phyloP scores from a whole-genome alignment of 2,888 invertebrate species.

The Lochmaea crataegi region DNA sequence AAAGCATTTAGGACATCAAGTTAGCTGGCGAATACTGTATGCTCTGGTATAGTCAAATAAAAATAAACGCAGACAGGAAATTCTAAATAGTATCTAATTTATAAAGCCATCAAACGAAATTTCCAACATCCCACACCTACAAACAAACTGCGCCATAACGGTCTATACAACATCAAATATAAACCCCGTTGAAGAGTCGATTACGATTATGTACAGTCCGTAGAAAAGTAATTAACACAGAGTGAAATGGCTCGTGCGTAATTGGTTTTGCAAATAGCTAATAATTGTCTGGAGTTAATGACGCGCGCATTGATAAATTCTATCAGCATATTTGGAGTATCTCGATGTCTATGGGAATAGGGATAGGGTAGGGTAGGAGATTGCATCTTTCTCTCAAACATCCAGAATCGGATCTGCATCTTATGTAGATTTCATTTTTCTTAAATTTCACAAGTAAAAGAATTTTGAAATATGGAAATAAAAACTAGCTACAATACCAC shows the following conservation, averaged over 20 bases:
- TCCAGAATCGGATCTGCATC: background rate
- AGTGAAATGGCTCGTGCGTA: constrained; percentile 50
- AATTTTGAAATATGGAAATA: background rate
- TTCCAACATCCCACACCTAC: constrained; percentile 10
- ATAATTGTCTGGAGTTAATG: constrained; percentile 55
- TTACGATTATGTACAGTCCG: constrained; percentile 36
- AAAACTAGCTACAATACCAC: too few relatives aligned
- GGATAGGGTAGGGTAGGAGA: background rate
- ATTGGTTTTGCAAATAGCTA: constrained; percentile 52
- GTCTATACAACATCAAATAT: constrained; percentile 13
- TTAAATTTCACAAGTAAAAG: background rate
- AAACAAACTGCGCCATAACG: constrained; percentile 1
- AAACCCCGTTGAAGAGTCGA: constrained; percentile 31
- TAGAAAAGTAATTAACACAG: constrained; percentile 46
- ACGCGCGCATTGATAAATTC: constrained; percentile 55
- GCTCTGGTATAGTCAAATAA: background rate
- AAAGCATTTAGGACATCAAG: too few relatives aligned
- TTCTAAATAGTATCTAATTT: background rate
- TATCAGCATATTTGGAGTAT: constrained; percentile 53
- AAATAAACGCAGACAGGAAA: background rate
- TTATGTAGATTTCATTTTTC: background rate
- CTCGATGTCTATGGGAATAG: constrained; percentile 21
- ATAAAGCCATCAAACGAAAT: constrained; percentile 14
- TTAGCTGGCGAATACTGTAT: too few relatives aligned
- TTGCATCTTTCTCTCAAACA: background rate